A percentile compares a stretch with the other conserved stretches of the same genome.
These are phyloP conservation scores for Conomelus anceps DNA, from an alignment of 2,888 invertebrate genomes.

Conservation along the genomic window DNA sequence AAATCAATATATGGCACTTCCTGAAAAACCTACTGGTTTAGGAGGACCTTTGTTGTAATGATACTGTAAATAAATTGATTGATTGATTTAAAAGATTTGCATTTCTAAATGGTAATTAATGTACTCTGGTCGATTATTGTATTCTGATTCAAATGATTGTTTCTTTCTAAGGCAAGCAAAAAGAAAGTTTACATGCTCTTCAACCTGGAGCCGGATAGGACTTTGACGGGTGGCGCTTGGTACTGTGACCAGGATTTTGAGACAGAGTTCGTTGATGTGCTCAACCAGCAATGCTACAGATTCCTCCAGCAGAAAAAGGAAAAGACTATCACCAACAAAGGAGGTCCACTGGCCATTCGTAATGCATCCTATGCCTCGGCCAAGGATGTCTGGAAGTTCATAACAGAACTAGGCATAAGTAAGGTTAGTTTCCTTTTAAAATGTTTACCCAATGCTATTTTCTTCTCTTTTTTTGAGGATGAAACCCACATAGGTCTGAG, in stretches of 20 bases:
- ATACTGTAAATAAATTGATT: no score
- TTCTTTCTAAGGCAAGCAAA: conserved; percentile 67
- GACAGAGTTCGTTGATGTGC: conserved; percentile 91
- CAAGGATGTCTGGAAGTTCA: conserved; percentile 83
- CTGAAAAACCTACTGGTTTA: no score
- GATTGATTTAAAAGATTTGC: no score
- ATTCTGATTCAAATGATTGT: not conserved
- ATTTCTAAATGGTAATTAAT: no score
- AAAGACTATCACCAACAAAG: conserved; percentile 47
- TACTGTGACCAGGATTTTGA: conserved; percentile 98
- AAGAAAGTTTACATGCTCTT: conserved; percentile 97
- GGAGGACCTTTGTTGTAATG: no score
- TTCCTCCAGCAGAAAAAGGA: conserved; percentile 49
- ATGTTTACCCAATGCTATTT: no score
- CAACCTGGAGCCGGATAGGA: conserved; percentile 87
- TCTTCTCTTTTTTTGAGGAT: no score
- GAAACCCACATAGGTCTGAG: no score
- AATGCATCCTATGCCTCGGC: conserved; percentile 78
- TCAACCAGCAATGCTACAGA: conserved; percentile 85
- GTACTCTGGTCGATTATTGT: not conserved
- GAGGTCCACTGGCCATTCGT: conserved; percentile 71
- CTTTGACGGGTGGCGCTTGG: conserved; percentile 96
- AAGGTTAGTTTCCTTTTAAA: conserved; percentile 54
- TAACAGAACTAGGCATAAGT: conserved; percentile 84
- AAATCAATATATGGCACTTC: no score